Percentiles rank a stretch among this genome's conserved stretches.
phyloP scores from a whole-genome alignment of 2,888 invertebrate species.

The Amiota communis region DNA sequence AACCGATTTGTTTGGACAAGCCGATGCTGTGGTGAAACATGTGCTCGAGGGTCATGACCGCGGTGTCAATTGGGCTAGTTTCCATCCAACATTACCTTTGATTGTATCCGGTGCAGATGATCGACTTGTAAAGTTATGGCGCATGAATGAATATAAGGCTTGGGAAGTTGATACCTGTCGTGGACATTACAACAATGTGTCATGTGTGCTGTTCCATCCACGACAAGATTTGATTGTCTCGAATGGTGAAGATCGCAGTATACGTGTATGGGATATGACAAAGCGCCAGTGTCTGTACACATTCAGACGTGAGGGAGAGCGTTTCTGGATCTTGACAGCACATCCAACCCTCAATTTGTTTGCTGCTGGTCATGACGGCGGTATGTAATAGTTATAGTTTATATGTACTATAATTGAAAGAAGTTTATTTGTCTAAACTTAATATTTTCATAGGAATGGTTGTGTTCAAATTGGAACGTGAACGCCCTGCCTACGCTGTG shows the following conservation, averaged over 20 bases:
- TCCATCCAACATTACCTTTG: conserved; percentile 94
- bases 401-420: background rate
- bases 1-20: conserved; percentile 95
- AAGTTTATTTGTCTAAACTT: background rate
- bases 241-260: conserved; percentile 98
- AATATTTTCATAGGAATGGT: conserved; percentile 68
- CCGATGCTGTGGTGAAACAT: conserved; percentile 93
- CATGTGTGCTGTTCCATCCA: conserved; percentile 97
- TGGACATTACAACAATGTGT: conserved; percentile 99
- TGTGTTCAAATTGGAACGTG: conserved; percentile 86
- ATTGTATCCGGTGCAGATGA: conserved; percentile 99
- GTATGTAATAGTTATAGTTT: conserved; percentile 79
- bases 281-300: conserved; percentile 93
- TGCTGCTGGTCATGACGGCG: conserved; percentile 99
- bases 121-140: conserved; percentile 96
- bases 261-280: conserved; percentile 98
- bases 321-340: conserved; percentile 97
- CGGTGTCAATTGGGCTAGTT: conserved; percentile 98
- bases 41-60: conserved; percentile 95
- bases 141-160: conserved; percentile 98
- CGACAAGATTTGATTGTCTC: conserved; percentile 96
- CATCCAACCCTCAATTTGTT: conserved; percentile 97
- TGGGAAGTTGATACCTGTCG: conserved; percentile 99
- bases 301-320: conserved; percentile 94
- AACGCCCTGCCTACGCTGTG: conserved; percentile 95